Evolutionary conservation across 2,888 invertebrate genomes (phyloP), one percentile per base, ranked within the genome.

Genomic region (Unio delphinus): DNA sequence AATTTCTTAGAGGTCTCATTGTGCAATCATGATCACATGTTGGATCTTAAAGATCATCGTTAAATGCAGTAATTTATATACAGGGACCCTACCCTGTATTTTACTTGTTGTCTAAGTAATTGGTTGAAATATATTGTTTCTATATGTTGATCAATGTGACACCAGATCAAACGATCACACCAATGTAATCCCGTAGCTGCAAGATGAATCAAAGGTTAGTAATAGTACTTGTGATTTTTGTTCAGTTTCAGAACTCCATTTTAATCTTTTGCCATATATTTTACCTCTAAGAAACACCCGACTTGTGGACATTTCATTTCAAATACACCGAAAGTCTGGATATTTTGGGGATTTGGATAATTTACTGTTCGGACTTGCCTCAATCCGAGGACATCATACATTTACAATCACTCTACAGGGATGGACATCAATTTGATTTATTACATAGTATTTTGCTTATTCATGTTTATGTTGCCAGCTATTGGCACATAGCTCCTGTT

Each of bases 281-380:
- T 6, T 6, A 62, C 57, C 54, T 69, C 60, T 54, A 26, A 18
- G 28, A 69, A 30, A n/a, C 45, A 34, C 23, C 61, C 62, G 18
- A 60, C 34, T 55, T 60, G 23, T 28, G 61, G 61, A 54, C 64
- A 69, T 11, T 68, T 68, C 5, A 68, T 68, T 34, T 68, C 68
- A 4, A 68, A 20, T 5, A 62, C 20, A 18, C 63, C 58, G 63
- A 56, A 60, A 18, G 23, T 0, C 55, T 5, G 18, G 15, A 17
- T 54, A 23, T 23, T 34, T n/a, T 8, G 20, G 0, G 66, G 59
- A 60, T 60, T 60, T 26, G 61, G 60, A 68, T 18, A 60, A 64
- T 26, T 68, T 68, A 8, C 64, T 26, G 18, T 68, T 61, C 17
- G 68, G 68, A 20, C 26, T 60, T 57, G 1, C 28, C 2, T 2